These are phyloP conservation scores for Elephas maximus DNA, from an alignment of 2,113 vertebrate species.

Conservation along the genomic window DNA sequence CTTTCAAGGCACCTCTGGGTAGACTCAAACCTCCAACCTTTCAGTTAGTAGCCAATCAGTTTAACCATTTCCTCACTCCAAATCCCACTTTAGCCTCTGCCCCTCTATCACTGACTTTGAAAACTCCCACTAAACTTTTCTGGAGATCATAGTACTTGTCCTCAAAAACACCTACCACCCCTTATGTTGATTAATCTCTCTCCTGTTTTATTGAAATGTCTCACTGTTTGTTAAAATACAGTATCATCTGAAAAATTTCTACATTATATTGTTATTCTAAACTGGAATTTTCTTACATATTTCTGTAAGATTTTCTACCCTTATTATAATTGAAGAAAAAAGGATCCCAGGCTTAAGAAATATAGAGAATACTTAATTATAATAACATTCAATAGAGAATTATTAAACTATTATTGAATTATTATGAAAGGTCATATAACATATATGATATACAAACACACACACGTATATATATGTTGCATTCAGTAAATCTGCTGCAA, in stretches of 20 bases:
- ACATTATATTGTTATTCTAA: neutral
- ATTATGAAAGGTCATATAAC: neutral
- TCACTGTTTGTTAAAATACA: neutral
- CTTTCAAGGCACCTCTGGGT: no score
- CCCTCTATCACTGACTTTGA: neutral
- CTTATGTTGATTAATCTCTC: neutral
- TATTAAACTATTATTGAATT: neutral
- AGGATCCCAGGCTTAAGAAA: neutral
- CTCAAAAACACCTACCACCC: neutral
- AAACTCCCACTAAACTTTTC: neutral
- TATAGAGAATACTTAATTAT: neutral
- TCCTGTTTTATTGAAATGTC: neutral
- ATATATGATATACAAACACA: neutral
- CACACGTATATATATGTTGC: no score
- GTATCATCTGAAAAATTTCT: neutral
- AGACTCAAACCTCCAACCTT: no score
- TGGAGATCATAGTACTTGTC: neutral
- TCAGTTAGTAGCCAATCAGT: no score
- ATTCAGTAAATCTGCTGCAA: no score
- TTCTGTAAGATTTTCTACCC: neutral
- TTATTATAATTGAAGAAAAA: neutral
- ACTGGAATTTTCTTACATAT: neutral
- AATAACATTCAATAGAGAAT: neutral
- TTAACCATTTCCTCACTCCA: neutral
- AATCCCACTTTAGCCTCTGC: neutral